These are phyloP conservation scores for Caenorhabditis remanei DNA, from an alignment of 1,140 invertebrate species.

Conservation along the genomic window DNA sequence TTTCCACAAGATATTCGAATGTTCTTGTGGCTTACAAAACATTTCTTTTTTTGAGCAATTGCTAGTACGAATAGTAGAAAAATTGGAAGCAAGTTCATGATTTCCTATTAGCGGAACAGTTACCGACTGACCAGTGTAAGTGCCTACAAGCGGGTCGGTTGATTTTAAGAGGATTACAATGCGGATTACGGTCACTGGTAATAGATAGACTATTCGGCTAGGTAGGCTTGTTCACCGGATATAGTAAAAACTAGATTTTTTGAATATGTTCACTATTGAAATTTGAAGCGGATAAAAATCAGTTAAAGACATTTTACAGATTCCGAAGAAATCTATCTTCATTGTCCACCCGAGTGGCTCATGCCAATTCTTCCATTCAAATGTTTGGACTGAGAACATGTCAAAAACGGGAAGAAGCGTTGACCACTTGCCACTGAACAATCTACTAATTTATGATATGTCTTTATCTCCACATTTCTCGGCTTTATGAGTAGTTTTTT, in stretches of 20 bases:
- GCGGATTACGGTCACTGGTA: conserved; percentile 53
- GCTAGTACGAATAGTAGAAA: conserved; percentile 41
- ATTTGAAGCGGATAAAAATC: background rate
- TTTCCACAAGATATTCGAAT: conserved; percentile 48
- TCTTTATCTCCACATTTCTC: too few relatives aligned
- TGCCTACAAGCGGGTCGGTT: conserved; percentile 24
- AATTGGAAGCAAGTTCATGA: conserved; percentile 36
- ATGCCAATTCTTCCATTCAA: too few relatives aligned
- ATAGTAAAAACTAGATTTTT: conserved; percentile 43
- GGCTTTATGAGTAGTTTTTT: too few relatives aligned
- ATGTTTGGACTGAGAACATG: too few relatives aligned
- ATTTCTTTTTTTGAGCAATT: conserved; percentile 14
- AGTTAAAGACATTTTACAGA: too few relatives aligned
- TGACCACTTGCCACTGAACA: too few relatives aligned
- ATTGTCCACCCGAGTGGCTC: too few relatives aligned
- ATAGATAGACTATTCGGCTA: background rate
- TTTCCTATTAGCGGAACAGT: conserved; percentile 39
- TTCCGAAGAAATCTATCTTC: too few relatives aligned
- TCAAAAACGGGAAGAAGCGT: too few relatives aligned
- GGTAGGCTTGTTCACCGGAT: conserved; percentile 43
- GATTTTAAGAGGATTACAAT: conserved; percentile 50
- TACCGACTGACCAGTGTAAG: conserved; percentile 27
- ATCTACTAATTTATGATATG: too few relatives aligned
- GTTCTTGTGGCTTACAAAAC: conserved; percentile 46
- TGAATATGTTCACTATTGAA: background rate